These are phyloP conservation scores for Falcaria lacertinaria DNA, from an alignment of 2,888 invertebrate genomes.

Conservation along the genomic window DNA sequence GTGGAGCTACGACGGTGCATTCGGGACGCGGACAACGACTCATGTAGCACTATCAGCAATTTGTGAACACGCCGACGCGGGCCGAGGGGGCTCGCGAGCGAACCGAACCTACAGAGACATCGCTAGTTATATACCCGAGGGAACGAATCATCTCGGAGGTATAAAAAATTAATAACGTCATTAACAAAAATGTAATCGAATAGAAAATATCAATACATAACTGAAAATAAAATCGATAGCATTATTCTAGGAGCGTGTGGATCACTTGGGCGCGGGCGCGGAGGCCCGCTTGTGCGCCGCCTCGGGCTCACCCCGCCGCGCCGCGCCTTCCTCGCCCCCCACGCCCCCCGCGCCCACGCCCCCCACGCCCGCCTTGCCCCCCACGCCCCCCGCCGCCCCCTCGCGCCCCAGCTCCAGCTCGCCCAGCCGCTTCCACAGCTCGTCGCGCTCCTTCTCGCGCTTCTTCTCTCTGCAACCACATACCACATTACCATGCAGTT, in stretches of 20 bases:
- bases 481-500: conserved; percentile 2
- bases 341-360: conserved; percentile 95
- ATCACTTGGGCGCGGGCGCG: conserved; percentile 66
- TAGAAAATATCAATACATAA: conserved; percentile 75
- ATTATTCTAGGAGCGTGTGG: conserved; percentile 70
- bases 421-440: conserved; percentile 97
- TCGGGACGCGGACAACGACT: conserved; percentile 46
- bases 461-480: conserved; percentile 87
- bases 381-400: conserved; percentile 96
- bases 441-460: conserved; percentile 96
- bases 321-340: conserved; percentile 86
- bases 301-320: conserved; percentile 94
- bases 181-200: conserved; percentile 76
- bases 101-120: conserved; percentile 34
- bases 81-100: conserved; percentile 32
- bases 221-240: conserved; percentile 68
- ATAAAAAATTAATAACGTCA: conserved; percentile 72
- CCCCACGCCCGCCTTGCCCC: conserved; percentile 98
- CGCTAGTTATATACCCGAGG: conserved; percentile 36
- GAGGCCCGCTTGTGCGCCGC: conserved; percentile 80
- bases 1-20: conserved; percentile 53
- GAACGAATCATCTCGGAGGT: conserved; percentile 53
- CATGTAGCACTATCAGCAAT: conserved; percentile 40
- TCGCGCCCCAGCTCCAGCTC: conserved; percentile 88
- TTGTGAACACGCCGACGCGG: conserved; percentile 29